These are phyloP conservation scores for Sebastes wilsoni DNA, from an alignment of 2,797 vertebrate genomes.

Conservation along the genomic window DNA sequence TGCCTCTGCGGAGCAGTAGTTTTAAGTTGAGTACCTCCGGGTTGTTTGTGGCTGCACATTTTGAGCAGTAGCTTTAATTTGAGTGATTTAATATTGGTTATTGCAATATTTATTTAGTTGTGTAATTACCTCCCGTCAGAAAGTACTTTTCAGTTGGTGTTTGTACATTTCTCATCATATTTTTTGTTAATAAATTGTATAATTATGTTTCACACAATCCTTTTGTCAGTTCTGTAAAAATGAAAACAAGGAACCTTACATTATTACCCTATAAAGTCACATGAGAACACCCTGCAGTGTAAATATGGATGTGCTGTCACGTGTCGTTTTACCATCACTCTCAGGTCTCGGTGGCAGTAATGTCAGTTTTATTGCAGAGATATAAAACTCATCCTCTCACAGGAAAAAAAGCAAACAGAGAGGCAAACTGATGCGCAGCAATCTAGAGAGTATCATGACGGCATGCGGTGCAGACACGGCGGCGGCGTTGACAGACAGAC, in stretches of 20 bases:
- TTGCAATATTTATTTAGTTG: too few species aligned
- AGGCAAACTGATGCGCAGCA: background rate
- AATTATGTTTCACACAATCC: too few species aligned
- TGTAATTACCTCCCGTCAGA: too few species aligned
- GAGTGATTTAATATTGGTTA: too few species aligned
- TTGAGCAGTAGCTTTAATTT: too few species aligned
- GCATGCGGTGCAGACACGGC: background rate
- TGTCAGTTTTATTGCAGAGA: background rate
- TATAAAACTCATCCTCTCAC: background rate
- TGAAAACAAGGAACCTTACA: fast-evolving
- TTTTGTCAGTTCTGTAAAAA: background rate
- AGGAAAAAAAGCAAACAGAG: background rate
- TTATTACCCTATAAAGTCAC: background rate
- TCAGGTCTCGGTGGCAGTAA: background rate
- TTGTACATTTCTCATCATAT: too few species aligned
- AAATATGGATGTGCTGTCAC: background rate
- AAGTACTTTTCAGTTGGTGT: too few species aligned
- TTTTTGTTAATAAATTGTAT: too few species aligned
- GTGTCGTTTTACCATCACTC: background rate
- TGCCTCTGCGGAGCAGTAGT: too few species aligned
- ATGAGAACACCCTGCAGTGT: background rate
- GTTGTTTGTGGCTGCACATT: too few species aligned
- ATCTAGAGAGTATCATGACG: background rate
- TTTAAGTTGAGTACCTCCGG: too few species aligned
- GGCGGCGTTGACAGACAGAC: background rate